Conservation (phyloP, 2,797 vertebrate genomes). For the Bothrops alternatus region DNA sequence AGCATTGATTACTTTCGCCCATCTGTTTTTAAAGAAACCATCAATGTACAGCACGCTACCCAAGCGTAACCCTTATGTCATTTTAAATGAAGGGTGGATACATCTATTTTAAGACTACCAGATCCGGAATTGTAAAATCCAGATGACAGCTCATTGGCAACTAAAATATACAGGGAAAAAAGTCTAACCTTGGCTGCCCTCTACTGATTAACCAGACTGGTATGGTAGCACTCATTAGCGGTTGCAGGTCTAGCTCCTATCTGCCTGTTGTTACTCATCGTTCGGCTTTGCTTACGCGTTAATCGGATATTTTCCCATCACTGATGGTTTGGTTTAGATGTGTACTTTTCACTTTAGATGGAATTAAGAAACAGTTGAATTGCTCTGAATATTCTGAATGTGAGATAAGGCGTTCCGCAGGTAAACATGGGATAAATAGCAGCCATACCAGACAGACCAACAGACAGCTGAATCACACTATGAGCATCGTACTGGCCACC, state of each 20-base stretch:
- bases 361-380: neutral
- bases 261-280: neutral
- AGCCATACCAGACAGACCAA: too few relatives aligned
- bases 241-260: neutral
- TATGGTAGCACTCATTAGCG: neutral
- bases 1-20: neutral
- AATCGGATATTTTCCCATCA: neutral
- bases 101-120: neutral
- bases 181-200: neutral
- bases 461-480: neutral
- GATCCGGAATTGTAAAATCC: neutral
- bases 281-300: neutral
- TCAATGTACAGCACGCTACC: neutral
- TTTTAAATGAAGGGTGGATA: neutral
- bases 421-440: neutral
- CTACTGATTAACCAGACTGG: neutral
- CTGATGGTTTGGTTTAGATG: neutral
- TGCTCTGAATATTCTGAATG: neutral
- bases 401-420: neutral
- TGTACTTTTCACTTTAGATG: neutral
- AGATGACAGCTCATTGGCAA: neutral
- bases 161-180: neutral
- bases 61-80: neutral
- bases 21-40: neutral
- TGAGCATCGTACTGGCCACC: too few relatives aligned